Evolutionary conservation across 2,888 invertebrate genomes (phyloP).

Genomic region (Campopleginae sp.): DNA sequence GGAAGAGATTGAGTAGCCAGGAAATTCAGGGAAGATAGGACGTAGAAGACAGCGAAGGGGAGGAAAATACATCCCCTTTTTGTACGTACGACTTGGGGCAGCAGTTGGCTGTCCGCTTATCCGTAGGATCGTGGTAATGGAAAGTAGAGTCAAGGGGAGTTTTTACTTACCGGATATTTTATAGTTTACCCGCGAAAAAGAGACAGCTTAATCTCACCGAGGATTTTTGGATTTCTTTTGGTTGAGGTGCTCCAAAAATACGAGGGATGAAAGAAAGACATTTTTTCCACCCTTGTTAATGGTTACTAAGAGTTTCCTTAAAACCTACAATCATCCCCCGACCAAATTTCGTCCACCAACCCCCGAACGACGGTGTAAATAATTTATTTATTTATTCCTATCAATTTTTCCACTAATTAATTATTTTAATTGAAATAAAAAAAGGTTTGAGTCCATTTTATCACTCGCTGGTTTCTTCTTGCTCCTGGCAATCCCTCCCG

Average conservation of each 20-base stretch:
- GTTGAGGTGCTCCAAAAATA: neutral
- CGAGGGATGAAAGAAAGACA: neutral
- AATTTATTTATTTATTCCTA: neutral
- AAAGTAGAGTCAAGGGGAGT: conserved; percentile 71
- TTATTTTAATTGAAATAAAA: neutral
- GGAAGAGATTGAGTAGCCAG: conserved; percentile 52
- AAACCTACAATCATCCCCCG: neutral
- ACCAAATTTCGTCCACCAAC: neutral
- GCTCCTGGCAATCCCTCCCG: neutral
- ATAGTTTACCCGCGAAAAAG: conserved; percentile 76
- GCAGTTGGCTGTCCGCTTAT: conserved; percentile 76
- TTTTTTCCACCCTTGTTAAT: neutral
- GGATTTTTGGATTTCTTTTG: conserved; percentile 72
- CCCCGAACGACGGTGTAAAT: neutral
- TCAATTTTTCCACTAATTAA: neutral
- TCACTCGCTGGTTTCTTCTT: neutral
- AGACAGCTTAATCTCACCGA: conserved; percentile 78
- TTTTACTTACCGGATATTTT: conserved; percentile 76
- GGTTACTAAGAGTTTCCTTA: neutral
- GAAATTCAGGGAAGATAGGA: conserved; percentile 45
- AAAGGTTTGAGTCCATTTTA: neutral
- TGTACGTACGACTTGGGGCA: conserved; percentile 53
- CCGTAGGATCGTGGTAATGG: conserved; percentile 79
- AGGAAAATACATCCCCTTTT: conserved; percentile 34
- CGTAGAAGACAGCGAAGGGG: conserved; percentile 13